Base-by-base conservation (phyloP, 2,113 vertebrate species). In the Oreocharis arfaki region DNA sequence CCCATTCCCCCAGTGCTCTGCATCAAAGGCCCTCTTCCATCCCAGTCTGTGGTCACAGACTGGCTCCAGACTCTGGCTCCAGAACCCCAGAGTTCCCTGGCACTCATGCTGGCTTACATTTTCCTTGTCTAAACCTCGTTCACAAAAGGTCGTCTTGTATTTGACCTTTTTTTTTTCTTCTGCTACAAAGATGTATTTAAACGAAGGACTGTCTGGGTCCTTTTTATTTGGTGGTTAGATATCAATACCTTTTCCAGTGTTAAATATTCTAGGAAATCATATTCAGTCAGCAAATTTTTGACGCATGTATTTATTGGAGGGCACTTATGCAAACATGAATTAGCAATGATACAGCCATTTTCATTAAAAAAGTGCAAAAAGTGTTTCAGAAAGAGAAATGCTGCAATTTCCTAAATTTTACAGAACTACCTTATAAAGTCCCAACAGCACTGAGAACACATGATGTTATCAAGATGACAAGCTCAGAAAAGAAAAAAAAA, bases 1-100 rank as follows among this genome's bases (percentile, higher is more conserved):
- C 6, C 5, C 27, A 18, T 16, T 42, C 7, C 16, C 10, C 9
- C 20, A 46, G 1, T 16, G 6, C 19, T 1, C 0, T 20, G 16
- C 3, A 4, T 42, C 28, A 18, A 42, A 13, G 21, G 13, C 13
- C 17, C 22, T 10, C 3, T 33, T 78, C 26, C 35, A 49, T 37
- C 26, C 20, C 52, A 70, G 53, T 4, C 22, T 33, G 37, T n/a
- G 24, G 7, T 21, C 4, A 2, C 28, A 4, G n/a, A n/a, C n/a
- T n/a, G n/a, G n/a, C n/a, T n/a, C n/a, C 12, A 39, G 39, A 39
- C 12, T 12, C 39, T 68, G 12, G 7, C 21, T 75, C 28, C 41
- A 71, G 61, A 83, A 28, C 18, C 20, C 21, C 26, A 59, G 8
- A 68, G 35, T 1, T 79, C 13, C 33, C 17, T 50, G n/a, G 30